Conservation (phyloP, 2,888 invertebrate species). For the Periphyllus acericola region DNA sequence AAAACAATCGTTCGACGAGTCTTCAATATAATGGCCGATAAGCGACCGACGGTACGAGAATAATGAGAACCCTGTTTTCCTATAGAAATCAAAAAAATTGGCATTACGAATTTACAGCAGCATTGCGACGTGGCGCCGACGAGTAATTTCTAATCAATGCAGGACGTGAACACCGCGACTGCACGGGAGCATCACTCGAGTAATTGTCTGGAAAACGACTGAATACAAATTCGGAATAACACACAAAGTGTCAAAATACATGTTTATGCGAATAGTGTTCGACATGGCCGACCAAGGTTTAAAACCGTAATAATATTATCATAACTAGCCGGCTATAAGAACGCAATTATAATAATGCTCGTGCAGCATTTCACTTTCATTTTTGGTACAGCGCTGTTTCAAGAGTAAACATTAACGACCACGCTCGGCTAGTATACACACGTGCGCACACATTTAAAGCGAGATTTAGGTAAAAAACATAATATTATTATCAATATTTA, state of each 20-base stretch:
- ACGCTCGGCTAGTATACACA: too few species aligned
- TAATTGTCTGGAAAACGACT: background rate
- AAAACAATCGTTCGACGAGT: background rate
- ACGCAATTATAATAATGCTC: too few species aligned
- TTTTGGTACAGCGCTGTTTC: background rate
- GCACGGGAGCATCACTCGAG: slow-evolving; percentile 2
- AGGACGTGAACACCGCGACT: background rate
- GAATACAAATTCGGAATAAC: slow-evolving; percentile 15
- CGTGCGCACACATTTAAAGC: background rate
- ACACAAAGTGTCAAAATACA: background rate
- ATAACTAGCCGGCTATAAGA: too few species aligned
- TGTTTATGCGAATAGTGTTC: background rate
- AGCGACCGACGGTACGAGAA: background rate
- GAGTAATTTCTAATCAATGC: background rate
- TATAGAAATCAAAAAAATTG: slow-evolving; percentile 40
- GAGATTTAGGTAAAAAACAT: too few species aligned
- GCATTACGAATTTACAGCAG: background rate
- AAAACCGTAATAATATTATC: background rate
- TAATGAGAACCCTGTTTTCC: background rate
- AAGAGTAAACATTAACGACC: background rate
- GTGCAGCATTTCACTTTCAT: background rate
- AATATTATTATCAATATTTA: background rate
- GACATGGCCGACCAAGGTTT: background rate
- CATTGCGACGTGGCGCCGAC: background rate
- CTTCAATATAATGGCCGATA: background rate